Evolutionary conservation across 2,113 vertebrate species (phyloP), one percentile per base, ranked within the genome.

Genomic region (Collichthys lucidus): DNA sequence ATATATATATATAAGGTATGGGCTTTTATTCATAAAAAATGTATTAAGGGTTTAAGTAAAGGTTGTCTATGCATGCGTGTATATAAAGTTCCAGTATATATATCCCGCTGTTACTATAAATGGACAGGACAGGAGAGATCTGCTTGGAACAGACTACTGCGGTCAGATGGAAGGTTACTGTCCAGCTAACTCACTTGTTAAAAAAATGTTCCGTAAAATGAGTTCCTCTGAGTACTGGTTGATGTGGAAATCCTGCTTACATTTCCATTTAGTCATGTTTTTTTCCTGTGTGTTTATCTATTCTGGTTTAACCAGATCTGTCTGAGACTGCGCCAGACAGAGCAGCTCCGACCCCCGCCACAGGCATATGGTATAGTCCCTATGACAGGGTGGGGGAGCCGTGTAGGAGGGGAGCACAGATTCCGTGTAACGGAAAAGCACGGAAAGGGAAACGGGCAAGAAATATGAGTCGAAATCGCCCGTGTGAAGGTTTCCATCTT

Each of bases 81-180:
- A 72, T 94, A 92, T 93, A 92, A 94, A 89, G 90, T 93, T 90
- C 86, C 87, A 92, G 90, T 93, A 92, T 93, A 92, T 94, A 94
- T 94, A 92, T 92, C 88, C 92, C 89, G 88, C 93, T 91, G 93
- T 95, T 95, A 95, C 96, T 96, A 96, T 96, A 96, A 96, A 96
- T 96, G 95, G 96, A 94, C 90, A 94, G 94, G 93, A 94, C 89
- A 84, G 87, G 91, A 93, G 92, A 88, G 85, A 87, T 84, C 93
- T 88, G 89, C 82, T 91, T 62, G 92, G 94, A 92, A 53, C 79
- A 84, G 76, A 91, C 93, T 82, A 93, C 76, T 79, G 35, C 20
- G 69, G 55, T 40, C 90, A 62, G 80, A 85, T 88, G 88, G 90
- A 79, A 69, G 86, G 59, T 47, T 47, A 50, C 40, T 55, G 74